Evolutionary conservation across 1,140 invertebrate genomes (phyloP).

Genomic region (Zaprionus ghesquierei): DNA sequence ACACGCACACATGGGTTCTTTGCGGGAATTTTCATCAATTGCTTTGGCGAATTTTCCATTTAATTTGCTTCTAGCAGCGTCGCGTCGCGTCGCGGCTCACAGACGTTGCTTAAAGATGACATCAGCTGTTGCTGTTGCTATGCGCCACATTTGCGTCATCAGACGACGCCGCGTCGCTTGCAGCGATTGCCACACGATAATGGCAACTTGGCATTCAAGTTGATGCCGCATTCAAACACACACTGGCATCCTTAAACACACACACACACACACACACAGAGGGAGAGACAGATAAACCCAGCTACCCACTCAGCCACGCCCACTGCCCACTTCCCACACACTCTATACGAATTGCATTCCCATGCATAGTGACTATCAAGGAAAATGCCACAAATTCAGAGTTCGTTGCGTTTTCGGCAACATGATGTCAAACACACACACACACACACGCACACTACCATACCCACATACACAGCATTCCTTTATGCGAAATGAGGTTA

Average conservation of each 20-base stretch:
- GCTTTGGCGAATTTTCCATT: constrained; percentile 69
- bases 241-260: neutral
- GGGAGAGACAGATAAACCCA: neutral
- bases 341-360: neutral
- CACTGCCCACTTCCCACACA: neutral
- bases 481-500: neutral
- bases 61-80: constrained; percentile 53
- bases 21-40: constrained; percentile 72
- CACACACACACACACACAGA: neutral
- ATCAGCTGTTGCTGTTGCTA: constrained; percentile 62
- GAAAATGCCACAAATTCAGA: neutral
- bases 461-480: neutral
- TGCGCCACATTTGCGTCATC: constrained; percentile 49
- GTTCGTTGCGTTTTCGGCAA: neutral
- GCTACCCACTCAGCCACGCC: neutral
- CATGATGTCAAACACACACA: neutral
- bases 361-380: neutral
- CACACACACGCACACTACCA: neutral
- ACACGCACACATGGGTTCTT: constrained; percentile 4
- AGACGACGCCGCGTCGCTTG: neutral
- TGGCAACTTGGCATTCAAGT: constrained; percentile 22
- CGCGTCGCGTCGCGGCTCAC: constrained; percentile 9
- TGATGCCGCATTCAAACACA: neutral
- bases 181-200: constrained; percentile 16
- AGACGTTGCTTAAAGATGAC: constrained; percentile 55